phyloP scores from a whole-genome alignment of 2,797 vertebrate genomes.

The Kryptopterus vitreolus region DNA sequence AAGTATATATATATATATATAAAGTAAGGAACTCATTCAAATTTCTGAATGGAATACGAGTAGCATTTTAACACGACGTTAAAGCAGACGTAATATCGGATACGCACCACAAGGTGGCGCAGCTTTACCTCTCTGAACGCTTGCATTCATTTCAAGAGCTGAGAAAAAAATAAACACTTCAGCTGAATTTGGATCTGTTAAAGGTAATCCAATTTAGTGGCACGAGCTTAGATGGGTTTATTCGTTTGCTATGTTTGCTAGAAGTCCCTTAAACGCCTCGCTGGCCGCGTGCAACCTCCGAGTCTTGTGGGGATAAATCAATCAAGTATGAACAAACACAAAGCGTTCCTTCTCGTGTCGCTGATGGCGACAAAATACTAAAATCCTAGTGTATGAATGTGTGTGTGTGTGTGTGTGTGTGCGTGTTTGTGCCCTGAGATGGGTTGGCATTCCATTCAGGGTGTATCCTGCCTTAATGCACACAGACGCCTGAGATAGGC shows the following conservation, averaged over 20 bases:
- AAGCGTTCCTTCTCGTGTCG: neutral
- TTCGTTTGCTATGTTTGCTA: neutral
- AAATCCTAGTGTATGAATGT: too few species aligned
- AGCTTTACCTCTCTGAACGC: neutral
- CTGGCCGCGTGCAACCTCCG: neutral
- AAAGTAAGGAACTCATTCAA: neutral
- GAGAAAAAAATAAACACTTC: neutral
- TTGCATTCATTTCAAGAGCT: neutral
- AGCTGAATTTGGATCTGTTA: conserved; percentile 5
- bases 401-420: too few species aligned
- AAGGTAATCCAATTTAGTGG: conserved; percentile 6
- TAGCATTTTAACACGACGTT: neutral
- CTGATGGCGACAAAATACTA: too few species aligned
- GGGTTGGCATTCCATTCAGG: too few species aligned
- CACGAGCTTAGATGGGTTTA: neutral
- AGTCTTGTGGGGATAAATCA: neutral
- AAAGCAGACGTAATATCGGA: neutral
- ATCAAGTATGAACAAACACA: neutral
- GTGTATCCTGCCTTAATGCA: too few species aligned
- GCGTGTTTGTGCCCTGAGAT: too few species aligned
- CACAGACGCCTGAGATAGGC: too few species aligned
- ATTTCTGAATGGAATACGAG: neutral
- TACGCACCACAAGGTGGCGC: conserved; percentile 27
- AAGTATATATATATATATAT: too few species aligned
- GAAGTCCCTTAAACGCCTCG: neutral